Percentiles rank a stretch among this genome's conserved stretches.
phyloP scores from a whole-genome alignment of 35 echinoderm and acorn worm species.

The Nesometra sesokonis region DNA sequence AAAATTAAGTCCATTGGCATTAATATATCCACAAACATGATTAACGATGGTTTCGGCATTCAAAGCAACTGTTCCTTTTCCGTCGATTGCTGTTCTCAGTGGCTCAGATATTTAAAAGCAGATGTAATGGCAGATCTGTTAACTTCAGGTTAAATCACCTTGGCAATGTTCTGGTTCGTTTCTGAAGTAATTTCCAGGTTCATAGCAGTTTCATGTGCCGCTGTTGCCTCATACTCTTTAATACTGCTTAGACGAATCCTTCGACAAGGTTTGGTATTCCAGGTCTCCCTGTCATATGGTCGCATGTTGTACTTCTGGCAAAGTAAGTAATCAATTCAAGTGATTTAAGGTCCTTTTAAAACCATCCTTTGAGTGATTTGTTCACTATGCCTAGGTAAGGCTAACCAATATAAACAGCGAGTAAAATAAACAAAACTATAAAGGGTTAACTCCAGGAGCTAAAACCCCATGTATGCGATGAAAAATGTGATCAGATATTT shows the following conservation, averaged over 20 bases:
- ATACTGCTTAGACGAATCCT: constrained; percentile 1
- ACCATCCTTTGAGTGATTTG: too few relatives aligned
- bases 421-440: too few relatives aligned
- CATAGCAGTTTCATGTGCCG: not conserved
- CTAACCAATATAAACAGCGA: too few relatives aligned
- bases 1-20: constrained; percentile 8
- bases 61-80: not conserved
- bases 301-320: constrained; percentile 37
- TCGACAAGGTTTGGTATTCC: constrained; percentile 19
- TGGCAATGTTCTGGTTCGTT: too few relatives aligned
- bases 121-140: too few relatives aligned
- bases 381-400: too few relatives aligned
- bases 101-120: constrained; percentile 1
- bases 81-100: not conserved
- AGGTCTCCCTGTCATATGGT: constrained; percentile 23
- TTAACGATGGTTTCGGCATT: constrained; percentile 33
- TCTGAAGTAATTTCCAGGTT: not conserved
- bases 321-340: too few relatives aligned
- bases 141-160: too few relatives aligned
- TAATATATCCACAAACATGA: constrained; percentile 11
- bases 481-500: too few relatives aligned
- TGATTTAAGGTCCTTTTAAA: too few relatives aligned
- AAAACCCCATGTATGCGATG: too few relatives aligned
- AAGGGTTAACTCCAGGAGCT: too few relatives aligned
- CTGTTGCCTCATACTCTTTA: constrained; percentile 8